Evolutionary conservation across 2,888 invertebrate species (phyloP), one percentile per base, ranked within the genome.

Genomic region (Morpho deidamia): DNA sequence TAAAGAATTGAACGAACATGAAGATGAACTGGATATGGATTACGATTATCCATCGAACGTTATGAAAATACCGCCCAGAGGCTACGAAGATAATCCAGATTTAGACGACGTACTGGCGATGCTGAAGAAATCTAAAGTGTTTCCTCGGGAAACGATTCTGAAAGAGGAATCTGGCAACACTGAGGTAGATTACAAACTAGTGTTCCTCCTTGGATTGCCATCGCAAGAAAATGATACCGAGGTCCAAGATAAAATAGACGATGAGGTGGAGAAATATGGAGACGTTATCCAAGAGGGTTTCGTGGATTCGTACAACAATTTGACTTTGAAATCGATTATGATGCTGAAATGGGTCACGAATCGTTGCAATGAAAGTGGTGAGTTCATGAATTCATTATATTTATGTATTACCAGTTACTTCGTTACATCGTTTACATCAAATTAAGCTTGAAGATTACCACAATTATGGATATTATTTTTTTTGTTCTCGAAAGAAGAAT

Each of bases 281-380:
- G 96, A 97, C 76, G 91, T 97, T 9, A 93, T 97, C 49, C 95
- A 96, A 78, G 96, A 96, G 72, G 93, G 92, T 42, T 97, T 97
- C 72, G 77, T 94, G 39, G 97, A 97, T 76, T 93, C 95, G 0
- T 96, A 97, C 72, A 95, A 96, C 76, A 97, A 97, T 90, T 88
- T 96, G 62, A 97, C 96, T 0, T 71, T 97, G 32, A 97, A 97
- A 74, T 95, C 96, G 44, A 93, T 96, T 9, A 94, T 95, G 93
- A 92, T 96, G 90, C 75, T 97, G 54, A 96, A 96, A 73, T 94
- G 96, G 94, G 93, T 95, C 14, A 92, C 91, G 7, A 91, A 90
- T 39, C 92, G 93, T 66, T 96, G 96, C 69, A 82, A 88, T 48
- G 85, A 86, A 38, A 85, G 81, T 65, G 86, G 88, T 88, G 44